These are phyloP conservation scores for Thumatha senex DNA, from an alignment of 2,888 invertebrate genomes.

Conservation along the genomic window DNA sequence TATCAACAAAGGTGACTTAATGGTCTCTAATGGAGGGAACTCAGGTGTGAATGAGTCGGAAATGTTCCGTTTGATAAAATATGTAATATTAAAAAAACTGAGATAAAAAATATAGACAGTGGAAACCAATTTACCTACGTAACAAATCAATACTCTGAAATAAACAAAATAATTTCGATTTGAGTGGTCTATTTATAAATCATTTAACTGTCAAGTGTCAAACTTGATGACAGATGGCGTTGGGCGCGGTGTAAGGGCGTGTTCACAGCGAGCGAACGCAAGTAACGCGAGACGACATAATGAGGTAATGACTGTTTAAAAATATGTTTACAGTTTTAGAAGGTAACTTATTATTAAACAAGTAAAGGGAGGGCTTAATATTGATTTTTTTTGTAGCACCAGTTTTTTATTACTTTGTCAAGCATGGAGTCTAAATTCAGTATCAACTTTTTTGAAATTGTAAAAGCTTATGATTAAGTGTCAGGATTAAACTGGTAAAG, in stretches of 20 bases:
- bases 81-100: too few species aligned
- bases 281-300: constrained; percentile 12
- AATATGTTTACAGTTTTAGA: constrained; percentile 15
- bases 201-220: constrained; percentile 75
- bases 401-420: not conserved
- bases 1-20: too few species aligned
- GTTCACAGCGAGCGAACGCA: constrained; percentile 11
- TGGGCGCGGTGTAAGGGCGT: constrained; percentile 39
- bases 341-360: constrained; percentile 5
- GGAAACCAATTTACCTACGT: too few species aligned
- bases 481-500: too few species aligned
- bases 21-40: too few species aligned
- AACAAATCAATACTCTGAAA: constrained; percentile 2
- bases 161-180: constrained; percentile 14
- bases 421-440: not conserved
- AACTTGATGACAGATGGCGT: constrained; percentile 79
- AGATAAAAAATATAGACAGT: too few species aligned
- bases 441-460: not conserved
- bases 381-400: not conserved
- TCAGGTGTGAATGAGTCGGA: too few species aligned
- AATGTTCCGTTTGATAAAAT: too few species aligned
- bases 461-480: too few species aligned
- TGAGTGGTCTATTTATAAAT: constrained; percentile 68
- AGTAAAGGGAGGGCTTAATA: not conserved
- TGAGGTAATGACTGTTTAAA: constrained; percentile 15